A percentile compares a stretch with the other conserved stretches of the same genome.
Conservation (phyloP, 2,888 invertebrate genomes). For the Sturmia bella region DNA sequence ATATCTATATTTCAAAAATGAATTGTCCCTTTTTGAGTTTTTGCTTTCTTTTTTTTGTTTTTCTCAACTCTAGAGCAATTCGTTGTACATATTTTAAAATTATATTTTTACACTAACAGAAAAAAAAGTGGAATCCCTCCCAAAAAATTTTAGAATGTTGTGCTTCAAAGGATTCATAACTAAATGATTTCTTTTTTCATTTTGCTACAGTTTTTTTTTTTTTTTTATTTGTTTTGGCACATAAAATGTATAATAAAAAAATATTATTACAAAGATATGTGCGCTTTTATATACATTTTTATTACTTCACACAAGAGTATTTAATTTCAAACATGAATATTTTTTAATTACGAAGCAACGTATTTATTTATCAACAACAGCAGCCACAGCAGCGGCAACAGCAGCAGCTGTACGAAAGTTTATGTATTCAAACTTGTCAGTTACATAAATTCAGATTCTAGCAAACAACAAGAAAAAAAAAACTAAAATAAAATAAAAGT, state of each 20-base stretch:
- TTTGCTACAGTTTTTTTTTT: background rate
- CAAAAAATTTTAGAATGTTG: slow-evolving; percentile 32
- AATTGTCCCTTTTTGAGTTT: no score
- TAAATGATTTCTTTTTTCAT: slow-evolving; percentile 17
- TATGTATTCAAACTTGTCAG: slow-evolving; percentile 10
- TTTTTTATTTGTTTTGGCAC: slow-evolving; percentile 7
- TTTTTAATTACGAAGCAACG: slow-evolving; percentile 65
- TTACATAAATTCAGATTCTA: slow-evolving; percentile 17
- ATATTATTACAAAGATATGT: slow-evolving; percentile 36
- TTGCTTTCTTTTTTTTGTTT: background rate
- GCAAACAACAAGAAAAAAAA: no score
- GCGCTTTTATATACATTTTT: slow-evolving; percentile 43
- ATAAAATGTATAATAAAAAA: slow-evolving; percentile 27
- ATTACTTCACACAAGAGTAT: slow-evolving; percentile 61
- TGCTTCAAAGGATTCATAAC: slow-evolving; percentile 55
- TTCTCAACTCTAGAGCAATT: slow-evolving; percentile 7
- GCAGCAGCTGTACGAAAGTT: background rate
- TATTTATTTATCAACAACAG: slow-evolving; percentile 14
- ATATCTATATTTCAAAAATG: background rate
- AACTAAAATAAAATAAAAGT: background rate
- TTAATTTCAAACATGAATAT: slow-evolving; percentile 62
- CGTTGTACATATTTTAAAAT: background rate
- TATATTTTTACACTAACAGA: background rate
- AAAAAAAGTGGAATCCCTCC: background rate
- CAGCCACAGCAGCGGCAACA: background rate